Conservation (phyloP, 2,113 vertebrate species). For the Anhinga anhinga region DNA sequence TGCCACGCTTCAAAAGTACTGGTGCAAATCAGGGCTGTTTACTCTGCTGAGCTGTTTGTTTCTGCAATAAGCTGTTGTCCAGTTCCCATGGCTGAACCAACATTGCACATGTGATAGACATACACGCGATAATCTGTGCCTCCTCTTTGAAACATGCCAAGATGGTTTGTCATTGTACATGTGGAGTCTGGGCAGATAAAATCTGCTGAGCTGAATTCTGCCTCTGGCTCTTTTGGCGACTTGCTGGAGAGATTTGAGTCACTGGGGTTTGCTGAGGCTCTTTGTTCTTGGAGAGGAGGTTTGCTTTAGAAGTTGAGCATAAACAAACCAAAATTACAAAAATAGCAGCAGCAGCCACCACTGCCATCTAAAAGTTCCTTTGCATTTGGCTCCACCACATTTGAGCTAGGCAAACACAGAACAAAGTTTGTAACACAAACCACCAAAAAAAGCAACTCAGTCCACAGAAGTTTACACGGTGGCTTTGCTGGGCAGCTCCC, state of each 20-base stretch:
- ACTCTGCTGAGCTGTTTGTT: not conserved
- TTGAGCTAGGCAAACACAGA: not conserved
- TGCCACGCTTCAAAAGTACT: not conserved
- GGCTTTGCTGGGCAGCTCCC: not conserved
- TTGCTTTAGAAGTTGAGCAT: not conserved
- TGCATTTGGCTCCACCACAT: not conserved
- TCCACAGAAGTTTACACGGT: too few species aligned
- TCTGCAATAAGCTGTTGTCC: not conserved
- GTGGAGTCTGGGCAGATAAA: not conserved
- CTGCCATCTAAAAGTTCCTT: not conserved
- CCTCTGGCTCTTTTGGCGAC: not conserved
- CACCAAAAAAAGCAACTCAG: not conserved
- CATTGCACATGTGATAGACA: not conserved
- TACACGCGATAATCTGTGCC: accelerated
- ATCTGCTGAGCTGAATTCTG: not conserved
- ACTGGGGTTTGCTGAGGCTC: not conserved
- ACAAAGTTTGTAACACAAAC: not conserved
- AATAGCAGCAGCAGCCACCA: not conserved
- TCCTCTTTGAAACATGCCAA: not conserved
- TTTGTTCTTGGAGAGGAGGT: not conserved
- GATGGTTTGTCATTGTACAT: not conserved
- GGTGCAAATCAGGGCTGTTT: not conserved
- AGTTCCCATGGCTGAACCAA: not conserved
- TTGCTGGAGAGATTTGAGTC: not conserved
- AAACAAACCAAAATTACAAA: slow-evolving; percentile 12